Base-by-base conservation (phyloP, 2,797 vertebrate species). In the Manis pentadactyla region DNA sequence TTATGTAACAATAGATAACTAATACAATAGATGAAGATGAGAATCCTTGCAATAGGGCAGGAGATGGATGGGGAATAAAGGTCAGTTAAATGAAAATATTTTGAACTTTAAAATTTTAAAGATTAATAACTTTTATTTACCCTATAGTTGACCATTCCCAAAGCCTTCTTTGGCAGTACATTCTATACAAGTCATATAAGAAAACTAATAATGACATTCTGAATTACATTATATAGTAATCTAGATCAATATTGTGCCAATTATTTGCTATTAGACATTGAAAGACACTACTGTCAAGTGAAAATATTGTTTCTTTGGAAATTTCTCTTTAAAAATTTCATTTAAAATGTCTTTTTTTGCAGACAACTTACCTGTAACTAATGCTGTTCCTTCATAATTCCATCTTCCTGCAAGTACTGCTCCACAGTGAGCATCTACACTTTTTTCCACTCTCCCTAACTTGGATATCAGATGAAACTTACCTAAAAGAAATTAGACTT, bases 391-490 rank as follows among this genome's bases (percentile, higher is more conserved):
- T 86, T 99, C 99, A 3, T 99, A 99, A 98, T 99, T 99, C 99
- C 99, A 99, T 97, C 99, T 99, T 86, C 99, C 99, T 73, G 99
- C 99, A 88, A 99, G 98, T 83, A 99, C 99, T 31, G 99, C 99
- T 97, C 99, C 99, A 97, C 98, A 99, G 74, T 99, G 99, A 4
- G 99, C 99, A 89, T 99, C 99, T 4, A 99, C 98, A 55, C 99
- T 99, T 97, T 99, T 99, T 98, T 99, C 99, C 37, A 99, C 98
- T 96, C 99, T 99, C 81, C 99, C 99, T 0, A 98, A 98, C 96
- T 99, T 99, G 13, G 99, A 99, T 97, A 98, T 98, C 97, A 99
- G 98, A 97, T 99, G 99, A 97, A 99, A 99, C 97, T 99, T 99
- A 92, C 99, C 99, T 99, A 96, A 94, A 98, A 96, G 77, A 95